Evolutionary conservation across 2,113 vertebrate genomes (phyloP).

Genomic region (Vulpes ferrilata): DNA sequence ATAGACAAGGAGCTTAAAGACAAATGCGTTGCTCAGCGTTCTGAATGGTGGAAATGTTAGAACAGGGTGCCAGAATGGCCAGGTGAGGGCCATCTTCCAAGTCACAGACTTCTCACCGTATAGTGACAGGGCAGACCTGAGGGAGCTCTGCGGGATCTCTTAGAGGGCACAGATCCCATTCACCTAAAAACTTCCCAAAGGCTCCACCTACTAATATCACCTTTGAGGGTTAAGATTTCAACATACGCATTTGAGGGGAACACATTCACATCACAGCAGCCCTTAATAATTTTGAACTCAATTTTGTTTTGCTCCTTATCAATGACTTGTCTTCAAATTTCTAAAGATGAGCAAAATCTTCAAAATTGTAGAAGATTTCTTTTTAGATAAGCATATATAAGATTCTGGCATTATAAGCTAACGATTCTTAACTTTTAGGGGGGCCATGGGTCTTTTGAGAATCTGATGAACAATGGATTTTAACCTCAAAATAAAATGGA

Average conservation of each 20-base stretch:
- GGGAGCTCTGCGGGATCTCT: background rate
- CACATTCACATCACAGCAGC: background rate
- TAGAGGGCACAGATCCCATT: background rate
- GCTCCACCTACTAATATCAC: background rate
- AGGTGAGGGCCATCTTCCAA: background rate
- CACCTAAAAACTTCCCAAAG: background rate
- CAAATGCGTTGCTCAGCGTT: background rate
- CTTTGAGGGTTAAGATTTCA: conserved; percentile 26
- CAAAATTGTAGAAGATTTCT: background rate
- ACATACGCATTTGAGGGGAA: background rate
- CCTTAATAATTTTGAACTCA: background rate
- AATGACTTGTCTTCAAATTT: conserved; percentile 4
- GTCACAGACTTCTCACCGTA: background rate
- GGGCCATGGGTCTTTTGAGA: background rate
- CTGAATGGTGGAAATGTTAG: background rate
- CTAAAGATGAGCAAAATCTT: conserved; percentile 22
- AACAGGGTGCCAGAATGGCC: no score
- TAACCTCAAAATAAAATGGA: conserved; percentile 52
- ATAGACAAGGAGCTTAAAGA: background rate
- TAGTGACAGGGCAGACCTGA: background rate
- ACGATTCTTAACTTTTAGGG: background rate
- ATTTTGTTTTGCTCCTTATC: background rate
- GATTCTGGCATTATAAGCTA: background rate
- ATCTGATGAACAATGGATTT: conserved; percentile 17
- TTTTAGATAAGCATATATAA: background rate